Evolutionary conservation across 2,888 invertebrate species (phyloP), one percentile per base, ranked within the genome.

Genomic region (Linyphia triangularis): DNA sequence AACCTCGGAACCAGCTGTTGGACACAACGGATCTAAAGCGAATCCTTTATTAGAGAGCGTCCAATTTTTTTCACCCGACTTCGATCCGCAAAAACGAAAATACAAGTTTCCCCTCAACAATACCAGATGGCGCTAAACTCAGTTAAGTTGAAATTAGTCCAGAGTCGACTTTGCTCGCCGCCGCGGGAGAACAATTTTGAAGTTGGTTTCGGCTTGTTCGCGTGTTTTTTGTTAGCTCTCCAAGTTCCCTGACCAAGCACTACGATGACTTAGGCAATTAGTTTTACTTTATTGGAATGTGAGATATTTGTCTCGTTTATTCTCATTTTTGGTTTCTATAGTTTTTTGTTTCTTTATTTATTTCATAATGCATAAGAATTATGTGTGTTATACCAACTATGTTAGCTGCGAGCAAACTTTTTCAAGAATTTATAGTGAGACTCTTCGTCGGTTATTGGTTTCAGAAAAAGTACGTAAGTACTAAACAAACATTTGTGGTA

Each of bases 141-240:
- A n/a, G 16, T 13, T n/a, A 51, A 51, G 51, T 51, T 51, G n/a
- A 51, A 51, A 51, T n/a, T 51, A n/a, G n/a, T 13, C 51, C n/a
- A n/a, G 5, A 51, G 16, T 51, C 9, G 16, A 40, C 1, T 16
- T 37, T 69, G 81, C 67, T 51, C 6, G 57, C 72, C 43, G 72
- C 81, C 81, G 86, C 86, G 81, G 86, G 81, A 88, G 86, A 75
- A 88, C 86, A 28, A 67, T 88, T 88, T 88, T 88, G 51, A 88
- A 88, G 63, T 86, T 79, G 51, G 51, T 51, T 51, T n/a, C 51
- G 5, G n/a, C 51, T n/a, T n/a, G 51, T 51, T n/a, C 51, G 51
- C 51, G 16, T 51, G 51, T 51, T 51, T 51, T 51, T 16, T 13
- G 51, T 51, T 51, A 13, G 51, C 51, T 51, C 51, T 51, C 13